Base-by-base conservation (phyloP, 2,797 vertebrate genomes). In the Myripristis murdjan region DNA sequence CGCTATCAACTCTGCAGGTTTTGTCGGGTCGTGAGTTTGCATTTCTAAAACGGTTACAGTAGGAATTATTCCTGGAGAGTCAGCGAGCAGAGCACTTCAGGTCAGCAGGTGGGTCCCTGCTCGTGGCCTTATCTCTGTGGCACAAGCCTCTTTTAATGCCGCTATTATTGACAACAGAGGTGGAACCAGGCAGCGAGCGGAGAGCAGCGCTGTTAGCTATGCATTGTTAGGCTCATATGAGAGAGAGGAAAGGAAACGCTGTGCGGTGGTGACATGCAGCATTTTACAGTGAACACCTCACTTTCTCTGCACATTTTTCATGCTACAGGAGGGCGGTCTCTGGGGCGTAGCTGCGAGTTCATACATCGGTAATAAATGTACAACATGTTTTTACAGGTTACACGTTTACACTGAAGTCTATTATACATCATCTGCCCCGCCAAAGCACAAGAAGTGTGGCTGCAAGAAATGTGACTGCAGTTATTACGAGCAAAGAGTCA, bases 401-500 rank as follows among this genome's bases (percentile, higher is more conserved):
- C 58, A 68, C 75, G 20, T 24, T 12, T 23, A 31, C 60, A 23
- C 6, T 35, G 20, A 22, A 9, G 24, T n/a, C 24, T 16, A 15
- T 68, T 72, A 68, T 68, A 48, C 75, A 73, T 75, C 69, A 73
- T 66, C 31, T 55, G 65, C n/a, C 12, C 60, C 66, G 60, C 72
- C 54, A 73, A 75, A 81, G 74, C n/a, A n/a, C 80, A 66, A 75
- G 68, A 82, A 79, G 82, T 81, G 77, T 63, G 64, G 72, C 75
- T 68, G 66, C 74, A 69, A 84, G 82, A 84, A 80, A 87, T 82
- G 79, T 70, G 80, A 87, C 69, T 75, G 81, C 75, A 75, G 77
- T 89, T 87, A 82, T 85, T 87, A 83, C 77, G 83, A 80, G 79
- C 58, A 16, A 54, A 84, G 73, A 89, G 84, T 90, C 84, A 89